Base-by-base conservation (phyloP, 2,888 invertebrate genomes). In the Melieria crassipennis region DNA sequence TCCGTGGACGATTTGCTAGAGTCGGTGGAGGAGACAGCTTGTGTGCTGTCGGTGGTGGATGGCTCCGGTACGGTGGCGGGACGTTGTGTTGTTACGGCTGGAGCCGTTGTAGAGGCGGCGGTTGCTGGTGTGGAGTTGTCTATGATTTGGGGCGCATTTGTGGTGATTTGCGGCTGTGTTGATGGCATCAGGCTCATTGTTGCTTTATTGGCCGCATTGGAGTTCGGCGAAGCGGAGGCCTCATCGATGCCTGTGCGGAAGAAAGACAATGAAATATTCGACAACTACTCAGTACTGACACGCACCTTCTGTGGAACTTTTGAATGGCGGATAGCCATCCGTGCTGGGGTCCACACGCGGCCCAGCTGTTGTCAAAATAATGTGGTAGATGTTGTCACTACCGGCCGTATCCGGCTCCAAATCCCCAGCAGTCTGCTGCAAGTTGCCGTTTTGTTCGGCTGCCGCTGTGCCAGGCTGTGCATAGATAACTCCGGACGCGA, bases 321-420 rank as follows among this genome's bases (percentile, higher is more conserved):
- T 76, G 11, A 75, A 57, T 0, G 68, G 73, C 11, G 72, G 62
- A 69, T 73, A 76, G 46, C 71, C 73, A 48, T 77, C 76, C 9
- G 76, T 74, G 11, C 69, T 74, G 1, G 68, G 63, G 13, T 63
- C 61, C 7, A 73, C 13, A 13, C 75, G 74, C 0, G 84, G 84
- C 47, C 85, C 84, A 55, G 82, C 81, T 0, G 84, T 84, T 10
- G 82, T 83, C 46, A 82, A 78, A 43, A 84, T 80, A 5, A 84
- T 84, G 52, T 81, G 82, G 69, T 82, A 83, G 42, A 85, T 81
- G 62, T 82, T 81, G 69, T 85, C 82, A 69, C 84, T 85, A 45
- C 84, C 84, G 1, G 85, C 82, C 0, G 84, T 83, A 0, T 84
- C 84, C 0, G 84, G 82, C 16, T 85, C 85, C 16, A 80, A 65